Evolutionary conservation across 2,888 invertebrate species (phyloP), one percentile per base, ranked within the genome.

Genomic region (Habrosyne pyritoides): DNA sequence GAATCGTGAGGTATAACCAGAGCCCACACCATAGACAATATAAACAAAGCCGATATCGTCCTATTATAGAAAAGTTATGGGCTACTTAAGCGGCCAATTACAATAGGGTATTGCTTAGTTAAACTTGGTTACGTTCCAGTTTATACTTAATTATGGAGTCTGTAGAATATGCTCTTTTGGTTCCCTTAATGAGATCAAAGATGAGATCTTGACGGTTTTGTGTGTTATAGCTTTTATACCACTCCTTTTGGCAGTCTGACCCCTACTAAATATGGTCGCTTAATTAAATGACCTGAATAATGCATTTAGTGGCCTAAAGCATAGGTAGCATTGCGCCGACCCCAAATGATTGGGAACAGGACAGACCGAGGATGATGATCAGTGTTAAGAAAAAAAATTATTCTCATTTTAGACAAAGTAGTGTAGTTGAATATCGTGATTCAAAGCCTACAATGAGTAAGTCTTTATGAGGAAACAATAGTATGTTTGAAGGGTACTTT

Each of bases 51-150:
- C 67, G 75, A 77, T 80, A 82, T 77, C 73, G 69, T 71, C 76
- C 77, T 73, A 83, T 85, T 83, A 83, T 71, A 72, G 66, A 71
- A 67, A 75, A 83, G 74, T 81, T 84, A 84, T 81, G 64, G 74
- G 57, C 76, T 70, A 79, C 80, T 80, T 76, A 75, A 77, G 74
- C 71, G 71, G 75, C 74, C 83, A 84, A 83, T 86, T 80, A 82
- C 73, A 75, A 74, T 74, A 68, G 50, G 21, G 64, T 68, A 67
- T 63, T 69, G 59, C 67, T 72, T 8, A 48, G 55, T 47, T 47
- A 46, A 51, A n/a, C 52, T 33, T 49, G 21, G 26, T 71, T 65
- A 71, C 64, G 68, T 75, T 69, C 67, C 63, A 66, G 66, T 69
- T 75, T 71, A 68, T 69, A 67, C 70, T 75, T 77, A 73, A 71